Conservation (phyloP, 2,888 invertebrate species). For the Marasmarcha lunaedactyla region DNA sequence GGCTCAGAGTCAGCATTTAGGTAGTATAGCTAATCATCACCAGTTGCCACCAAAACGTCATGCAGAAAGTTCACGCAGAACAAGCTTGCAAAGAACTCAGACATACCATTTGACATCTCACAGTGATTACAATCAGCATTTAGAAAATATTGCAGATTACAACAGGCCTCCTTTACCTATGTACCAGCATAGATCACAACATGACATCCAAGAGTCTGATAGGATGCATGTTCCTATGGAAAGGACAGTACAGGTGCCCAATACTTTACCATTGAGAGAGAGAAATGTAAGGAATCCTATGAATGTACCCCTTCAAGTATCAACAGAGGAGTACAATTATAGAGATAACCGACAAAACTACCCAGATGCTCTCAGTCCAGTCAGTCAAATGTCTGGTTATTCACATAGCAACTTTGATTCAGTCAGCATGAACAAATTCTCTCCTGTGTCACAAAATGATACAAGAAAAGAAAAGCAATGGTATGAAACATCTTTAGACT, state of each 20-base stretch:
- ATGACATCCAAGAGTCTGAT: constrained; percentile 50
- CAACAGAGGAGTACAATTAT: constrained; percentile 45
- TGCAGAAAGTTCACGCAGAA: constrained; percentile 44
- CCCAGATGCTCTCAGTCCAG: constrained; percentile 47
- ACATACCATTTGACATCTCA: constrained; percentile 63
- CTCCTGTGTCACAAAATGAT: constrained; percentile 50
- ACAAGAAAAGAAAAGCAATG: constrained; percentile 73
- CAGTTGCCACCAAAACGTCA: constrained; percentile 46
- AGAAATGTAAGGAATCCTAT: constrained; percentile 47
- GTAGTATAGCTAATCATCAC: constrained; percentile 44
- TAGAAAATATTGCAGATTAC: constrained; percentile 49
- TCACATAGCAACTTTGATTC: constrained; percentile 51
- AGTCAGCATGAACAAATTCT: constrained; percentile 51
- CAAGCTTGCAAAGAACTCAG: constrained; percentile 58
- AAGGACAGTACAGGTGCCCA: constrained; percentile 41
- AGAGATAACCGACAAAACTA: constrained; percentile 40
- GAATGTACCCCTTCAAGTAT: constrained; percentile 51
- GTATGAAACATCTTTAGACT: constrained; percentile 77
- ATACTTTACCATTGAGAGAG: constrained; percentile 51
- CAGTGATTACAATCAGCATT: constrained; percentile 60
- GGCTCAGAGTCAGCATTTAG: constrained; percentile 57
- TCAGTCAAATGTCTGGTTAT: constrained; percentile 53
- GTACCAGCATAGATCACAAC: constrained; percentile 54
- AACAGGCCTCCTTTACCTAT: constrained; percentile 32
- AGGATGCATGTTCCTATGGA: constrained; percentile 37